Conservation (phyloP, 2,797 vertebrate species). For the Otolemur crassicaudatus region DNA sequence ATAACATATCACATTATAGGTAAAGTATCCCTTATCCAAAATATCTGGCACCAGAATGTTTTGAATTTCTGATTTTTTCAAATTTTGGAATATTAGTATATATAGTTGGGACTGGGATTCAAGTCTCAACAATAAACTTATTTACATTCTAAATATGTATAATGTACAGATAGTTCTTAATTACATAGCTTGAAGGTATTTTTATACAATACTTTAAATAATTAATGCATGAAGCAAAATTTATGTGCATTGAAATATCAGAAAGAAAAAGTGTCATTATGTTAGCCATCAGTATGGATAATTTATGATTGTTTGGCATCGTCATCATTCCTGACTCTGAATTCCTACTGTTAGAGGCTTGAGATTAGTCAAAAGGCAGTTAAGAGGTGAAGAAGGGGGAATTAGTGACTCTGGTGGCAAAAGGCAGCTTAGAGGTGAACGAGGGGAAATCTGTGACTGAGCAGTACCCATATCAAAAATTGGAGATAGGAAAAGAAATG, state of each 20-base stretch:
- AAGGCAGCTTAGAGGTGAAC: too few species aligned
- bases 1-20: background rate
- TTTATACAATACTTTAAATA: background rate
- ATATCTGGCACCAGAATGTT: background rate
- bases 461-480: too few species aligned
- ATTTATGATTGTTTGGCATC: background rate
- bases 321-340: background rate
- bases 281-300: background rate
- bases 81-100: background rate
- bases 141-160: background rate
- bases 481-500: too few species aligned
- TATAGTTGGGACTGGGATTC: background rate
- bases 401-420: too few species aligned
- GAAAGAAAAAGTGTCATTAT: background rate
- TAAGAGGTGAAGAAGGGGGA: too few species aligned
- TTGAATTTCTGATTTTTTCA: background rate
- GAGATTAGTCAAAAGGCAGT: too few species aligned
- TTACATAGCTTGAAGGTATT: background rate
- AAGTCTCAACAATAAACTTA: background rate
- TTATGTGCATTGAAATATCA: background rate
- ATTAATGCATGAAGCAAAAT: background rate
- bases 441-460: too few species aligned
- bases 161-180: background rate
- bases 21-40: background rate
- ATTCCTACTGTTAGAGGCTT: background rate